Base-by-base conservation (phyloP, 2,888 invertebrate genomes). In the Tipula confusa region DNA sequence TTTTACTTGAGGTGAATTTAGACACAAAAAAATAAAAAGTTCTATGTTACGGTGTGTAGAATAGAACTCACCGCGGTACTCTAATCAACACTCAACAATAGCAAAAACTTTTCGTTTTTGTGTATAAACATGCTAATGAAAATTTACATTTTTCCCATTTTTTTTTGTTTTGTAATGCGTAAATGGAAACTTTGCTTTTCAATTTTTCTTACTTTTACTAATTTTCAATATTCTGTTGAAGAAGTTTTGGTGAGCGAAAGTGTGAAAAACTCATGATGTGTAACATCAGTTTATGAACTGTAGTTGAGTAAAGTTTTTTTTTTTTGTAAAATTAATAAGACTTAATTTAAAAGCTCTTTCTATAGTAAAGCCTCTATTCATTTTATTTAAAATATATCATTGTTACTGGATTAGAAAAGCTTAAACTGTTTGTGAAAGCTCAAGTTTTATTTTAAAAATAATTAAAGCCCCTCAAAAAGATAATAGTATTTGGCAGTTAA, bases 131-230 rank as follows among this genome's bases (percentile, higher is more conserved):
- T 24, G 11, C 64, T 64, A 64, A 64, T 64, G 64, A 64, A 64
- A 64, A 64, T 64, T 64, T 64, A 64, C 24, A 64, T 64, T 64
- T n/a, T n/a, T n/a, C n/a, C n/a, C n/a, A n/a, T n/a, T n/a, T n/a
- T n/a, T n/a, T n/a, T n/a, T 64, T 9, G 24, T 3, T 64, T 64
- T 64, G n/a, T 64, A 64, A 64, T 64, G 64, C 64, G 2, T 64
- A 1, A 64, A 64, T 64, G 64, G 11, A 64, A 64, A 64, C 64
- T 64, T 64, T 64, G 64, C 64, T 64, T 64, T 64, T 64, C 64
- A 64, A 64, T 64, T 64, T 64, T 64, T 24, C 1, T 18, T 18
- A 24, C 24, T 64, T 9, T 64, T 24, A 24, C 2, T 64, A 9
- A 9, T 9, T 11, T 24, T 24, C 11, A 24, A 24, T 64, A 9